A percentile compares a stretch with the other conserved stretches of the same genome.
Conservation (phyloP, 2,888 invertebrate species). For the Bruchidius siliquastri region DNA sequence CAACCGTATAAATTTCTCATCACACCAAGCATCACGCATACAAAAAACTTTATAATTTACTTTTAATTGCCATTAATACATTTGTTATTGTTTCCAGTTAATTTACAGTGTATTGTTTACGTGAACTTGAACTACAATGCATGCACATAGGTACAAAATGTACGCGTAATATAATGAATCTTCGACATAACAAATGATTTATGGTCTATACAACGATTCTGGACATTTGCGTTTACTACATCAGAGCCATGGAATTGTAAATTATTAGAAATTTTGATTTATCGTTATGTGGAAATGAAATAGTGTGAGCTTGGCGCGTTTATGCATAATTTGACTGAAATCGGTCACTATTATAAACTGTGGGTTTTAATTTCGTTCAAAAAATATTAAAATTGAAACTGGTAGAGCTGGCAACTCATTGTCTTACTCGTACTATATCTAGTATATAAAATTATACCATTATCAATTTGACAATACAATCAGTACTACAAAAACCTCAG, state of each 20-base stretch:
- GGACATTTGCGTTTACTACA: background rate
- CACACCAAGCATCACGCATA: conserved; percentile 1
- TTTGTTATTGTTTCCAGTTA: conserved; percentile 21
- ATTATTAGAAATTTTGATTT: background rate
- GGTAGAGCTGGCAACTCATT: no score
- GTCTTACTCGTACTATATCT: no score
- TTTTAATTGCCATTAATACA: conserved; percentile 21
- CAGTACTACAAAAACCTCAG: no score
- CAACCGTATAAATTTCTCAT: background rate
- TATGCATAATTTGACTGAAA: background rate
- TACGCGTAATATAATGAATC: background rate
- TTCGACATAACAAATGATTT: background rate
- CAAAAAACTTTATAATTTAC: conserved; percentile 16
- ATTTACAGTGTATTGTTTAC: conserved; percentile 7
- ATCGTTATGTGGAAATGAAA: background rate
- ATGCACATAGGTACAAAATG: background rate
- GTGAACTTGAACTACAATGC: background rate
- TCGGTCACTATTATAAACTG: background rate
- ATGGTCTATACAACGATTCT: background rate
- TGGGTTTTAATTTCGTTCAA: background rate
- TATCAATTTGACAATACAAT: no score
- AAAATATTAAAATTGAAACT: background rate
- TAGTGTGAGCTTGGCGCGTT: background rate
- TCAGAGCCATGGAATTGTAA: background rate
- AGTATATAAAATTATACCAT: no score